These are phyloP conservation scores for Poecilia gillii DNA, from an alignment of 2,797 vertebrate genomes.

Conservation along the genomic window DNA sequence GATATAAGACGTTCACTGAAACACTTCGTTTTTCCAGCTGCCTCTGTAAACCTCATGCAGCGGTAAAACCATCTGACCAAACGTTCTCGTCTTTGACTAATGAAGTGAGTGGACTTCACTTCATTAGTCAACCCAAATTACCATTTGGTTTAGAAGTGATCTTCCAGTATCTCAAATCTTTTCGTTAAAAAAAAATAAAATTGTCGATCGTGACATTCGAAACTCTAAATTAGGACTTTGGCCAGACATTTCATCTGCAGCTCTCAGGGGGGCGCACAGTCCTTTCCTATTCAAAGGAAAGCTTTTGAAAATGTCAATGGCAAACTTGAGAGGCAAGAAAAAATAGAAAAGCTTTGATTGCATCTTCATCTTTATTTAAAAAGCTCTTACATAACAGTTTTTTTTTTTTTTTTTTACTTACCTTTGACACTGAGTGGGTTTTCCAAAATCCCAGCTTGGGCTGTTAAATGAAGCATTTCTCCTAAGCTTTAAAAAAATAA, in stretches of 20 bases:
- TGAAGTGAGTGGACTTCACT: too few relatives aligned
- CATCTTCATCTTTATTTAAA: slow-evolving; percentile 5
- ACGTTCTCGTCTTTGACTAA: too few relatives aligned
- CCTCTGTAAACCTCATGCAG: too few relatives aligned
- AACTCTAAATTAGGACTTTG: background rate
- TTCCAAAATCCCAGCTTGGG: slow-evolving; percentile 2
- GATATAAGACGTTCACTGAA: too few relatives aligned
- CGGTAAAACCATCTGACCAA: too few relatives aligned
- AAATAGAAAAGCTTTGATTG: background rate
- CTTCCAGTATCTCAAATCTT: background rate
- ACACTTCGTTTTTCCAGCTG: too few relatives aligned
- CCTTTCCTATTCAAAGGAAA: background rate
- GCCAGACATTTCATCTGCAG: background rate
- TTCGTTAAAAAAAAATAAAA: background rate
- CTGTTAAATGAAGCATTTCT: slow-evolving; percentile 9
- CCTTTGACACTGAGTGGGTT: background rate
- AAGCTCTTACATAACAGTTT: background rate
- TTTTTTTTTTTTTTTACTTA: slow-evolving; percentile 8
- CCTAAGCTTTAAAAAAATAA: background rate
- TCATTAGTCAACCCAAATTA: too few relatives aligned
- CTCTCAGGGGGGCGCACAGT: background rate
- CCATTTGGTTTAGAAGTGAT: background rate
- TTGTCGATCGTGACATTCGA: background rate
- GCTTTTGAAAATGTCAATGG: background rate
- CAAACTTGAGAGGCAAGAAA: background rate